Evolutionary conservation across 2,888 invertebrate genomes (phyloP).

Genomic region (Hedychridium roseum): DNA sequence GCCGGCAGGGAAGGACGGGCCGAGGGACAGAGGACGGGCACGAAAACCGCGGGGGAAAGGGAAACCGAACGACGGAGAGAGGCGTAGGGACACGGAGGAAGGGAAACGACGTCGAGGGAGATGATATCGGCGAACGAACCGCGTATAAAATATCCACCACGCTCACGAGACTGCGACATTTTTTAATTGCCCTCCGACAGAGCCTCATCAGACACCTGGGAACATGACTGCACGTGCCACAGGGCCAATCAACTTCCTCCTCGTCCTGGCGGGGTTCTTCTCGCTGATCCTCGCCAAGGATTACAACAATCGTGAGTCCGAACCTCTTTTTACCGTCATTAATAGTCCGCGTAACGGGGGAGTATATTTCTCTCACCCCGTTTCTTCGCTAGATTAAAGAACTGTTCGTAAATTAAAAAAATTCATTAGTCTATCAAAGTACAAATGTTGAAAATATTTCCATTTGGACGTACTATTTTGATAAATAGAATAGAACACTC

Average conservation of each 20-base stretch:
- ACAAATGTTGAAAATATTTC: background rate
- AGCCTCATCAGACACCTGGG: conserved; percentile 32
- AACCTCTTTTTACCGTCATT: background rate
- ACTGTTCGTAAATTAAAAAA: background rate
- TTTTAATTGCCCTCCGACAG: conserved; percentile 45
- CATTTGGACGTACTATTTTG: too few relatives aligned
- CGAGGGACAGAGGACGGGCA: too few relatives aligned
- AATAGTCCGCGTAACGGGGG: too few relatives aligned
- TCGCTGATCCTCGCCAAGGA: conserved; percentile 25
- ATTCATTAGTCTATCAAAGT: background rate
- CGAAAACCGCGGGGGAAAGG: too few relatives aligned
- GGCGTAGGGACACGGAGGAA: conserved; percentile 2
- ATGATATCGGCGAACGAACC: conserved; percentile 25
- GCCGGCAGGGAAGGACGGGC: too few relatives aligned
- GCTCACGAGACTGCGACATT: conserved; percentile 44
- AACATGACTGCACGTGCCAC: conserved; percentile 4
- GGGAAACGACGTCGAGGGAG: conserved; percentile 17
- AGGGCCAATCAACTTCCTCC: background rate
- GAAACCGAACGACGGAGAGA: background rate
- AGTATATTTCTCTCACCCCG: too few relatives aligned
- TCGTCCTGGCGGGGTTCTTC: conserved; percentile 16
- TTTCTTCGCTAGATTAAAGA: too few relatives aligned
- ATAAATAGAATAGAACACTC: too few relatives aligned
- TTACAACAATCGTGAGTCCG: conserved; percentile 54
- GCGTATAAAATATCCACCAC: conserved; percentile 54